Conservation (phyloP, 2,888 invertebrate species). For the Ischnura elegans region DNA sequence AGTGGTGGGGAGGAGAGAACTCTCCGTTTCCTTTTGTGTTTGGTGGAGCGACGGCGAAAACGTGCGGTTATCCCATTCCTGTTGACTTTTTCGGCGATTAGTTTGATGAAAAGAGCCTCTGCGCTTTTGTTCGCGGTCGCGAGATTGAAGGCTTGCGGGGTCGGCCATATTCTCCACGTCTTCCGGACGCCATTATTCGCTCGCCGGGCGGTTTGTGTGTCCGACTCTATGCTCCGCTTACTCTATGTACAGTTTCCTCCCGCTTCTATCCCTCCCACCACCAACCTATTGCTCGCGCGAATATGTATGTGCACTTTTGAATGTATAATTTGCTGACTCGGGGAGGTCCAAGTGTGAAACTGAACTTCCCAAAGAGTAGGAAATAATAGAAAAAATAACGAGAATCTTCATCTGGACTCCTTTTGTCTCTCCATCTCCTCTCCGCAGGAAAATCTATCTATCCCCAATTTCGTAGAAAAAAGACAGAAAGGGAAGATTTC, state of each 20-base stretch:
- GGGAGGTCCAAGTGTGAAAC: neutral
- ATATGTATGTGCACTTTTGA: neutral
- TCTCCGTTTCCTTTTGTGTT: neutral
- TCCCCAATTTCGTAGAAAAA: no score
- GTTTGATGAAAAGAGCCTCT: constrained; percentile 31
- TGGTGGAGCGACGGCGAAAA: neutral
- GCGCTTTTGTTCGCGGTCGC: neutral
- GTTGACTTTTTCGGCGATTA: constrained; percentile 20
- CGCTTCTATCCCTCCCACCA: neutral
- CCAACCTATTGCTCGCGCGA: neutral
- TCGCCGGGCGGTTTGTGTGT: neutral
- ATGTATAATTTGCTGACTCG: neutral
- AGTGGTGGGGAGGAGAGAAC: no score
- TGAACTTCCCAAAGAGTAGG: no score
- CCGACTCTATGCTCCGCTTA: neutral
- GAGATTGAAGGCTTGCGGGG: neutral
- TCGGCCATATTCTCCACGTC: constrained; percentile 1
- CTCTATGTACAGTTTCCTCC: neutral
- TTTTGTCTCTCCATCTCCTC: no score
- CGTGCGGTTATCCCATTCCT: neutral
- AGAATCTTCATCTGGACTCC: no score
- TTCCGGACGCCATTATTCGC: neutral
- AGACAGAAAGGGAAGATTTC: no score
- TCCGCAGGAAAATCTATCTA: no score
- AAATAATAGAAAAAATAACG: no score